Percentiles rank a stretch among this genome's conserved stretches.
phyloP scores from a whole-genome alignment of 2,113 vertebrate species.

The Cyprinus carpio region DNA sequence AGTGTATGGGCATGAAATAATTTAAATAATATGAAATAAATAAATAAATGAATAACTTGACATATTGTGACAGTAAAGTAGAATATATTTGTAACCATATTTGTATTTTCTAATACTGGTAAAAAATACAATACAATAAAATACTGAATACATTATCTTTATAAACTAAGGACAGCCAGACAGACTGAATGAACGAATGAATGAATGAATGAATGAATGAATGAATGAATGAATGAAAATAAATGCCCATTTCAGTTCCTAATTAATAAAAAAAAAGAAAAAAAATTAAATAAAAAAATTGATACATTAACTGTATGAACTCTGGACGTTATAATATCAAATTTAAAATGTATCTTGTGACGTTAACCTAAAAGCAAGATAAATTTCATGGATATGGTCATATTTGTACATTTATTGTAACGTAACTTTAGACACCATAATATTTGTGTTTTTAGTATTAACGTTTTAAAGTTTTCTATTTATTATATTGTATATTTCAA shows the following conservation, averaged over 20 bases:
- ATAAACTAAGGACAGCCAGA: too few relatives aligned
- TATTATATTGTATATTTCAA: not conserved
- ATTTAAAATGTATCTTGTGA: not conserved
- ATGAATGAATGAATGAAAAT: too few relatives aligned
- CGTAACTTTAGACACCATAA: not conserved
- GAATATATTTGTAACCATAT: not conserved
- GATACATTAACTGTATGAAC: not conserved
- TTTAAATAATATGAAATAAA: not conserved
- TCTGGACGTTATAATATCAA: not conserved
- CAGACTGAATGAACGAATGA: too few relatives aligned
- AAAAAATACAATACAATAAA: not conserved
- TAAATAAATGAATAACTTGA: not conserved
- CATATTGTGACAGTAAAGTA: not conserved
- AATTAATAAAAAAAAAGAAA: not conserved
- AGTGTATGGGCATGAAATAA: not conserved
- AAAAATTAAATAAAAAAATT: not conserved
- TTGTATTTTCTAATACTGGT: not conserved
- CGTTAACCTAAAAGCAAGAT: not conserved
- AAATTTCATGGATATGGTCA: too few relatives aligned
- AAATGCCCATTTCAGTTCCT: too few relatives aligned
- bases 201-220: too few relatives aligned
- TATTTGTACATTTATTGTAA: not conserved
- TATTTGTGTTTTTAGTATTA: not conserved
- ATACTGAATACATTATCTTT: too few relatives aligned
- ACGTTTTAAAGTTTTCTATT: not conserved